Conservation (phyloP, 37 sponge, comb jelly and placozoan genomes). For the Aplysina aerophoba region DNA sequence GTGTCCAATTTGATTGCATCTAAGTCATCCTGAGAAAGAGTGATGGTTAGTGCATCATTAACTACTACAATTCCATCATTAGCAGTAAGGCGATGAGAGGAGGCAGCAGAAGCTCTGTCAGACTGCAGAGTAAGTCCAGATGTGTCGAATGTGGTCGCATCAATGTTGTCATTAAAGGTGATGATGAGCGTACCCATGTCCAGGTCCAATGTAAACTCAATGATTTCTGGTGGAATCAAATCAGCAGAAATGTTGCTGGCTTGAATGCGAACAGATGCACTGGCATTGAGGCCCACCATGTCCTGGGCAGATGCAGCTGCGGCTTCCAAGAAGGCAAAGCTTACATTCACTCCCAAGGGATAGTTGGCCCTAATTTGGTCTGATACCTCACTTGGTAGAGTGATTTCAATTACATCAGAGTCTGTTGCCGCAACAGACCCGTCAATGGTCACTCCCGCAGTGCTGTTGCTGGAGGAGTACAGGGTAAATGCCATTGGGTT, state of each 20-base stretch:
- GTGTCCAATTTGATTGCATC: slow-evolving; percentile 76
- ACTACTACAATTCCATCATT: not conserved
- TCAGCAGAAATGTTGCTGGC: slow-evolving; percentile 75
- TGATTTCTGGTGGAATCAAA: slow-evolving; percentile 73
- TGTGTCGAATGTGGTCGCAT: slow-evolving; percentile 52
- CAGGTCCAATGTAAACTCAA: slow-evolving; percentile 75
- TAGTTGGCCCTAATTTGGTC: slow-evolving; percentile 42
- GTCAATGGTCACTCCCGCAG: not conserved
- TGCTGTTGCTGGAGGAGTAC: not conserved
- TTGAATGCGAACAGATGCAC: slow-evolving; percentile 38
- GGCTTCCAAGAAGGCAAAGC: slow-evolving; percentile 52
- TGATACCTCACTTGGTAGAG: slow-evolving; percentile 38
- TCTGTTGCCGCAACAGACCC: slow-evolving; percentile 40
- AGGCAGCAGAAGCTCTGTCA: not conserved
- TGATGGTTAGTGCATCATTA: slow-evolving; percentile 35
- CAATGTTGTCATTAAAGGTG: slow-evolving; percentile 73
- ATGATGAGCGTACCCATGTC: slow-evolving; percentile 67
- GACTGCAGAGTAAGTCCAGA: slow-evolving; percentile 58
- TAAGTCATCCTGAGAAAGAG: slow-evolving; percentile 55
- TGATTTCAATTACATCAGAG: slow-evolving; percentile 60
- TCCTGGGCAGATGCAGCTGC: slow-evolving; percentile 50
- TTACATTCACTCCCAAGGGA: slow-evolving; percentile 52
- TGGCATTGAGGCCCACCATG: slow-evolving; percentile 58
- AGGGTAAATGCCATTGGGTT: slow-evolving; percentile 47
- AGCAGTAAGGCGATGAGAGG: not conserved